phyloP scores from a whole-genome alignment of 2,113 vertebrate genomes.

The Equus quagga region DNA sequence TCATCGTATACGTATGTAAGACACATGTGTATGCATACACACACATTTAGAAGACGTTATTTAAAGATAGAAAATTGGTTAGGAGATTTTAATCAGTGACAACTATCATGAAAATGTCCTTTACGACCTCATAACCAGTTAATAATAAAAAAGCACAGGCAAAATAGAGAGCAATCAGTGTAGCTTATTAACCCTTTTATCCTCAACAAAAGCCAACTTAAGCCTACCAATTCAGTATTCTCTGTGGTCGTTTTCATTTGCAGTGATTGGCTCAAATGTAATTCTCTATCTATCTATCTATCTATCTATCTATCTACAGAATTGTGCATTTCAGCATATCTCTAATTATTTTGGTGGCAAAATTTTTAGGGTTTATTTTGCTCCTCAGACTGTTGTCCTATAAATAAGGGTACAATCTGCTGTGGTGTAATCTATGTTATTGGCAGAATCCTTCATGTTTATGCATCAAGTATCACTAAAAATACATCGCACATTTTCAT shows the following conservation, averaged over 20 bases:
- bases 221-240: neutral
- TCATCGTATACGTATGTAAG: neutral
- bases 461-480: slow-evolving; percentile 59
- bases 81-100: neutral
- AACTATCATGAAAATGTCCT: neutral
- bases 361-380: slow-evolving; percentile 42
- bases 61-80: neutral
- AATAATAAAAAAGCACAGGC: neutral
- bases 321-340: neutral
- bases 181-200: neutral
- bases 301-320: neutral
- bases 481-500: slow-evolving; percentile 48
- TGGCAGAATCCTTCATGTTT: slow-evolving; percentile 67
- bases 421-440: slow-evolving; percentile 56
- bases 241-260: neutral
- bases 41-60: neutral
- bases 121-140: neutral
- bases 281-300: neutral
- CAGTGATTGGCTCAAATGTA: neutral
- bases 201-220: neutral
- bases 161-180: neutral
- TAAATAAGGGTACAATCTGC: slow-evolving; percentile 60
- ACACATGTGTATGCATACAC: neutral
- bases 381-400: slow-evolving; percentile 50
- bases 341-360: slow-evolving; percentile 24